phyloP scores from a whole-genome alignment of 2,888 invertebrate species.

The Aradus depressus region DNA sequence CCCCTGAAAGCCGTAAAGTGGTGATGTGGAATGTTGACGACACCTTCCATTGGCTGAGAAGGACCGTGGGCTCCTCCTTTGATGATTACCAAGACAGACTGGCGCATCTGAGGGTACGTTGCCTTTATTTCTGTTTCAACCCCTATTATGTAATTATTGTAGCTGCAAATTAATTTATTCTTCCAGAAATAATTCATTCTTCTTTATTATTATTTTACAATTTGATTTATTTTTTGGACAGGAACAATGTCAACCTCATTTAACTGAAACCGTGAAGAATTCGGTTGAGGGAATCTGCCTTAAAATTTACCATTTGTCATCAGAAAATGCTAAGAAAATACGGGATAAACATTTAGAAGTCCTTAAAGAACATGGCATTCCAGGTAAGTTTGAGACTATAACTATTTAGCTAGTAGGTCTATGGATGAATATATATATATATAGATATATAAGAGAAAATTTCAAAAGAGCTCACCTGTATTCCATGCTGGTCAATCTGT shows the following conservation, averaged over 20 bases:
- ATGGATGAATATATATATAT: too few species aligned
- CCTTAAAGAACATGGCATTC: slow-evolving; percentile 75
- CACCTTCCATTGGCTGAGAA: slow-evolving; percentile 88
- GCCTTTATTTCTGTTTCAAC: neutral
- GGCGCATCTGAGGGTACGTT: slow-evolving; percentile 62
- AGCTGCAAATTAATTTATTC: neutral
- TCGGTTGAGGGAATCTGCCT: slow-evolving; percentile 92
- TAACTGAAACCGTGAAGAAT: slow-evolving; percentile 85
- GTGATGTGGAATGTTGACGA: slow-evolving; percentile 99
- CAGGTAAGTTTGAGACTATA: slow-evolving; percentile 35
- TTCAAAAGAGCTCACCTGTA: neutral
- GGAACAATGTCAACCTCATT: slow-evolving; percentile 90
- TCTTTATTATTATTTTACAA: neutral
- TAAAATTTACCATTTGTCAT: slow-evolving; percentile 85
- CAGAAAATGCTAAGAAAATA: slow-evolving; percentile 83
- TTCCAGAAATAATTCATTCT: neutral
- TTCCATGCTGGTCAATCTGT: neutral
- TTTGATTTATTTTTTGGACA: slow-evolving; percentile 34
- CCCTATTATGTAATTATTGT: neutral
- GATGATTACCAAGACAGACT: slow-evolving; percentile 85
- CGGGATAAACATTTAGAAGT: slow-evolving; percentile 74
- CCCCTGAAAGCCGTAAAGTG: slow-evolving; percentile 87
- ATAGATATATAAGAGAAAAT: neutral
- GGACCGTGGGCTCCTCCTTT: slow-evolving; percentile 86
- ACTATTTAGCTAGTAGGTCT: neutral